Evolutionary conservation across 1,140 invertebrate genomes (phyloP).

Genomic region (Heliconius nattereri): DNA sequence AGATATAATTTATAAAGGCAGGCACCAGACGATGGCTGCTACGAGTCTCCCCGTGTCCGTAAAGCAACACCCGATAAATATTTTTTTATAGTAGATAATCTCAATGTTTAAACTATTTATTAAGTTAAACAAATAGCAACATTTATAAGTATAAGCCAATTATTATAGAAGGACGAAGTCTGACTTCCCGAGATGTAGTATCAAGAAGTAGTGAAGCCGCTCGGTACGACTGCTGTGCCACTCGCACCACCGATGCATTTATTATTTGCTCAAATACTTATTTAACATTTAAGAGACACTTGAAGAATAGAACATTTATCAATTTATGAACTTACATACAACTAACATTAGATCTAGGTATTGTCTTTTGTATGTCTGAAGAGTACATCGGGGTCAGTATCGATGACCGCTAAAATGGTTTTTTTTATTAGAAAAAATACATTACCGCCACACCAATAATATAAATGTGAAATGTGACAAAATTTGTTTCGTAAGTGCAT

Average conservation of each 20-base stretch:
- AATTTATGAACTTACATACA: constrained; percentile 77
- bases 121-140: constrained; percentile 28
- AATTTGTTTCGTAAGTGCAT: constrained; percentile 39
- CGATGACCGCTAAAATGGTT: constrained; percentile 40
- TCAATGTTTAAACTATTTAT: constrained; percentile 27
- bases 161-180: constrained; percentile 38
- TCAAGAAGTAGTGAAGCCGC: constrained; percentile 16
- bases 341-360: constrained; percentile 81
- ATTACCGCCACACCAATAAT: constrained; percentile 63
- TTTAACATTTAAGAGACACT: constrained; percentile 73
- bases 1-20: not conserved
- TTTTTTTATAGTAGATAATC: constrained; percentile 20
- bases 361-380: constrained; percentile 81
- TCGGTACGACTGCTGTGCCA: not conserved
- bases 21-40: constrained; percentile 18
- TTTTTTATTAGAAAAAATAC: constrained; percentile 40
- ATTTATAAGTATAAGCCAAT: constrained; percentile 24
- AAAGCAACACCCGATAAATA: constrained; percentile 35
- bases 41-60: constrained; percentile 24
- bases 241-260: constrained; percentile 65
- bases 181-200: constrained; percentile 24
- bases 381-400: constrained; percentile 67
- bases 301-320: constrained; percentile 77
- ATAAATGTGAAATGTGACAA: constrained; percentile 42
- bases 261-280: constrained; percentile 68